Base-by-base conservation (phyloP, 2,797 vertebrate species). In the Danio tinwini region DNA sequence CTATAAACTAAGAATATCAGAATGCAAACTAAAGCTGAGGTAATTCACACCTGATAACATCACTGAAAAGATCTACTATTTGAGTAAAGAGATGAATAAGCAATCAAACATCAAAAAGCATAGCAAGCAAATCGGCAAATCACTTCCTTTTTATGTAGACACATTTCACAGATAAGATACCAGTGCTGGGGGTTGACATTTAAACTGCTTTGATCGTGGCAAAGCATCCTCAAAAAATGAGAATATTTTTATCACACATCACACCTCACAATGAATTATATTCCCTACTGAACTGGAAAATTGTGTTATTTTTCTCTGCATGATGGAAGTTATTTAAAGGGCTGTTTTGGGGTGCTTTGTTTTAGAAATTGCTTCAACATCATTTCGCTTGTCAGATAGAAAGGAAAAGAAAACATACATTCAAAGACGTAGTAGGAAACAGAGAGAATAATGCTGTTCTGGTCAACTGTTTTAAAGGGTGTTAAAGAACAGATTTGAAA, bases 1-100 rank as follows among this genome's bases (percentile, higher is more conserved):
- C 40, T 45, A 10, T 29, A 16, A 45, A 45, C 21, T 39, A 63
- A 64, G 39, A 65, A 39, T 0, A 64, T 62, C 5, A 3, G 40
- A 53, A 40, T 5, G 12, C n/a, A 40, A 52, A 68, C 52, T 49
- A 37, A 45, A 37, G 11, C 62, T 58, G 63, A 39, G 29, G 39
- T 59, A 37, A 61, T 61, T 78, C 44, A 69, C 44, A 70, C 45
- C 65, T 78, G 56, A 70, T 78, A 70, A 61, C 76, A 78, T 78
- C 65, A 59, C 53, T 58, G 52, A 68, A 49, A 55, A 6, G 40
- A 37, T 76, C 61, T 47, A 52, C 53, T 13, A 45, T 69, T 40
- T 70, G 45, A 75, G 6, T 9, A 12, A 61, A 70, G 55, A 62
- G 42, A 61, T 76, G 59, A 76, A 55, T 44, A 71, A 70, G 58